A percentile compares a stretch with the other conserved stretches of the same genome.
Conservation (phyloP, 2,888 invertebrate genomes). For the Scelioninae gen. 1 region DNA sequence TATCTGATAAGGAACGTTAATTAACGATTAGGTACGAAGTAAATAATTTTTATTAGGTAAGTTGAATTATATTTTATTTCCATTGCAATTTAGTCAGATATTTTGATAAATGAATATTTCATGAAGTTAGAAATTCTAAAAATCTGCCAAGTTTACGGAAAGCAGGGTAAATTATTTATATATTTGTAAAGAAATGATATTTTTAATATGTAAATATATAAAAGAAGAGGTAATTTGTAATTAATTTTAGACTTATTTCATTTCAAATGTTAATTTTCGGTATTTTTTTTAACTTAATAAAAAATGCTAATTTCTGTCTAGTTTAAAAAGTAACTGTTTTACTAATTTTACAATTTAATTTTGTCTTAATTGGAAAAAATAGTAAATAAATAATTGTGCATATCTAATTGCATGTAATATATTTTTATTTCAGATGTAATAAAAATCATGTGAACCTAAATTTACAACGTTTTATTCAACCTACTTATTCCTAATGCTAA, state of each 20-base stretch:
- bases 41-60: constrained; percentile 7
- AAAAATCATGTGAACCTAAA: constrained; percentile 2
- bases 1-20: neutral
- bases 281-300: too few species aligned
- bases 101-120: too few species aligned
- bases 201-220: too few species aligned
- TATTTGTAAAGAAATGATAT: neutral
- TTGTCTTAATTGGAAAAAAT: neutral
- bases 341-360: neutral
- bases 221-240: too few species aligned
- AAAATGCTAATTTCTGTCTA: too few species aligned
- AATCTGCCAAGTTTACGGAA: too few species aligned
- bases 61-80: too few species aligned
- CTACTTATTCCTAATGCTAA: neutral
- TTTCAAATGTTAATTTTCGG: too few species aligned
- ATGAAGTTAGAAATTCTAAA: too few species aligned
- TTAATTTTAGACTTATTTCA: too few species aligned
- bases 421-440: neutral
- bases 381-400: constrained; percentile 1
- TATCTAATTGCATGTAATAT: neutral
- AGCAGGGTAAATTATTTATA: constrained; percentile 1
- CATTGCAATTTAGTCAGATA: neutral
- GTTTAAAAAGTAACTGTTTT: neutral
- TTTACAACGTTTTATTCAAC: neutral
- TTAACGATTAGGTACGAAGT: too few species aligned